phyloP scores from a whole-genome alignment of 2,888 invertebrate genomes.

The Thalpophila matura region DNA sequence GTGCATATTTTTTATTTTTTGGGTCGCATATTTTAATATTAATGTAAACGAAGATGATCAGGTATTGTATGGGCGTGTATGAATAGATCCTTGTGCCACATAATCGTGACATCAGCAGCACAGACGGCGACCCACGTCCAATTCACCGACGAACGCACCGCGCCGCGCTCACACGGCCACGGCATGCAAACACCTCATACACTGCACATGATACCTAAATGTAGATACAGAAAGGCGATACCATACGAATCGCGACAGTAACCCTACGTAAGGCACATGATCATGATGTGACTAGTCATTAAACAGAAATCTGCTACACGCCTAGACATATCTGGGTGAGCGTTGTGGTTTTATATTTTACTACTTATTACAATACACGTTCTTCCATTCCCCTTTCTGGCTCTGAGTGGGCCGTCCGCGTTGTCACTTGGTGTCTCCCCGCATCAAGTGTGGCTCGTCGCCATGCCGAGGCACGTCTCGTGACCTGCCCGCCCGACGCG shows the following conservation, averaged over 20 bases:
- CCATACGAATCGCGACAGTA: too few relatives aligned
- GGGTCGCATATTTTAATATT: background rate
- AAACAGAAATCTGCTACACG: too few relatives aligned
- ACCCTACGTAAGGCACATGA: too few relatives aligned
- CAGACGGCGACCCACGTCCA: conserved; percentile 11
- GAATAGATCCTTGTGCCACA: conserved; percentile 52
- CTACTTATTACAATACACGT: too few relatives aligned
- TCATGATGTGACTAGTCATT: too few relatives aligned
- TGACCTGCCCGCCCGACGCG: background rate
- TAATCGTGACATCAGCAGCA: conserved; percentile 58
- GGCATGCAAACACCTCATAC: background rate
- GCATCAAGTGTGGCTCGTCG: background rate
- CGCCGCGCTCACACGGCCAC: too few relatives aligned
- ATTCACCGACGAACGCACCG: background rate
- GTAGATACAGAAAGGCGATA: too few relatives aligned
- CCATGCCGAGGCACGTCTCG: background rate
- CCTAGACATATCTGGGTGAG: too few relatives aligned
- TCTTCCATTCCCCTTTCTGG: too few relatives aligned
- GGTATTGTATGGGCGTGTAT: background rate
- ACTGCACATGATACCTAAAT: background rate
- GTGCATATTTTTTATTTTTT: too few relatives aligned
- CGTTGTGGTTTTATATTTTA: too few relatives aligned
- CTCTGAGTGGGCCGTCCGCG: too few relatives aligned
- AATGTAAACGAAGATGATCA: background rate
- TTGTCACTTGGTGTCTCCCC: background rate